Base-by-base conservation (phyloP, 2,113 vertebrate genomes). In the Lagopus muta region DNA sequence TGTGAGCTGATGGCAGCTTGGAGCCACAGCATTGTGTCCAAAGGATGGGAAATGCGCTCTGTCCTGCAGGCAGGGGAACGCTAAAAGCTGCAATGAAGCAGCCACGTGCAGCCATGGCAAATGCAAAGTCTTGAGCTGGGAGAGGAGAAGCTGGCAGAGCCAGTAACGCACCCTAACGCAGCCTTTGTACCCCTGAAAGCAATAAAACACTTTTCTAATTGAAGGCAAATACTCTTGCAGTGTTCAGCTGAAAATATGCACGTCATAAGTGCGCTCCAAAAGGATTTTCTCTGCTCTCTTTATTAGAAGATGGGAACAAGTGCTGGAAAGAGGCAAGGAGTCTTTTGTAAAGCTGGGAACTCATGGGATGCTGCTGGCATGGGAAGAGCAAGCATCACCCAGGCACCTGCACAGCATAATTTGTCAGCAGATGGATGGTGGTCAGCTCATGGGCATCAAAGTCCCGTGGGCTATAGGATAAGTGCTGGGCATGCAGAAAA, bases 331-430 rank as follows among this genome's bases (percentile, higher is more conserved):
- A 43, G 43, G 8, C 25, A 62, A 57, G 83, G 1, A 2, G 24
- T 38, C 24, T 47, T 71, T 60, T 3, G 27, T 24, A 17, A 13
- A 10, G 55, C 73, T 18, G 66, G 22, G 70, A 62, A 62, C 11
- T 8, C 0, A 0, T 0, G 6, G 72, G 62, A 11, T n/a, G 9
- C 36, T 11, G 1, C 13, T 19, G 71, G 66, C 13, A 25, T 0
- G 57, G 70, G 5, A 4, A 3, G 8, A 55, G 55, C 42, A 64
- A n/a, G 8, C 54, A 17, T 7, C 32, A 22, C 27, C 10, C 50
- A 20, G 52, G 60, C 75, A 58, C 48, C 48, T 8, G 48, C 85
- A 60, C 8, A 0, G 79, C 79, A 8, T 3, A 2, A 0, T 21
- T 36, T 10, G 54, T 3, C 54, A 40, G 73, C 47, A 54, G 27